Evolutionary conservation across 2,888 invertebrate species (phyloP).

Genomic region (Junonia oenone): DNA sequence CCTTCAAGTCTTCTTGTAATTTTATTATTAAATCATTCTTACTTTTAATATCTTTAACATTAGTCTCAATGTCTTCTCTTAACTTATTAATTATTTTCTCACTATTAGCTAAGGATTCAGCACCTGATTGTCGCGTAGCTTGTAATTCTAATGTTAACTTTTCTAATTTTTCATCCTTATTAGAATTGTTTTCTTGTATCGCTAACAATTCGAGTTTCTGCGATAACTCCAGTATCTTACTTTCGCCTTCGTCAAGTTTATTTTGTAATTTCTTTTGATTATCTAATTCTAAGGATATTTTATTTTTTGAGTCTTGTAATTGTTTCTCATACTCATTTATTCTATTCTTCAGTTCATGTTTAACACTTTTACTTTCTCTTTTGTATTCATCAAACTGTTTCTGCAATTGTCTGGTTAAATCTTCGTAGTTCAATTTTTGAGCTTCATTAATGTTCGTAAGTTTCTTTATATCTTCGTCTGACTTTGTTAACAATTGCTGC

Average conservation of each 20-base stretch:
- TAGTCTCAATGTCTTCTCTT: slow-evolving; percentile 58
- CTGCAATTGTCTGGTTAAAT: slow-evolving; percentile 66
- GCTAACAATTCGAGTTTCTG: slow-evolving; percentile 65
- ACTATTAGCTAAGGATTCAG: slow-evolving; percentile 54
- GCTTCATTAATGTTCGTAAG: slow-evolving; percentile 67
- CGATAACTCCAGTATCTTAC: slow-evolving; percentile 52
- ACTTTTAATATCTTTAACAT: slow-evolving; percentile 58
- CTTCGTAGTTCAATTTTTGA: slow-evolving; percentile 70
- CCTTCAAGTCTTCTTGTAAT: slow-evolving; percentile 67
- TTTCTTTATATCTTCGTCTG: slow-evolving; percentile 69
- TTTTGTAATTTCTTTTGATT: slow-evolving; percentile 58
- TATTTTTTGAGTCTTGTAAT: slow-evolving; percentile 57
- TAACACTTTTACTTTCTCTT: slow-evolving; percentile 69
- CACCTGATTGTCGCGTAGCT: slow-evolving; percentile 51
- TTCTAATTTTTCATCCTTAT: slow-evolving; percentile 65
- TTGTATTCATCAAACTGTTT: slow-evolving; percentile 63
- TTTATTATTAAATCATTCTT: slow-evolving; percentile 58
- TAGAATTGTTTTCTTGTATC: slow-evolving; percentile 59
- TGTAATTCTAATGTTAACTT: slow-evolving; percentile 65
- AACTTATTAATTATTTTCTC: slow-evolving; percentile 58
- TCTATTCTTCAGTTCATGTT: slow-evolving; percentile 74
- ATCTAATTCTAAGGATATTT: slow-evolving; percentile 54
- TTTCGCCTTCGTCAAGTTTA: slow-evolving; percentile 58
- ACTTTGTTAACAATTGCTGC: slow-evolving; percentile 58
- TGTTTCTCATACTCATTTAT: slow-evolving; percentile 76